Evolutionary conservation across 2,113 vertebrate species (phyloP).

Genomic region (Labeo catla): DNA sequence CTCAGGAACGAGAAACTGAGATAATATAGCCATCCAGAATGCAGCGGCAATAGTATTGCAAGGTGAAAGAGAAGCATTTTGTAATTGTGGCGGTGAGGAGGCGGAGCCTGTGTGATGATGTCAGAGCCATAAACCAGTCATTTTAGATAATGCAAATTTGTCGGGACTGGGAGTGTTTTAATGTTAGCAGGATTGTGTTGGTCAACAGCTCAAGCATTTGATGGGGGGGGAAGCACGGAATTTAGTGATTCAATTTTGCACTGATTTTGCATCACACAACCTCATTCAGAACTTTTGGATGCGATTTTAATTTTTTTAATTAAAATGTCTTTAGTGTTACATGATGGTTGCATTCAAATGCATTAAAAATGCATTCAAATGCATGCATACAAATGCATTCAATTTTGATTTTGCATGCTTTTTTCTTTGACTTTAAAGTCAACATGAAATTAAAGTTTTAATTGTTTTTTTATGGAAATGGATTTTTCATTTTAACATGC

Average conservation of each 20-base stretch:
- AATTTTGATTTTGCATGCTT: neutral
- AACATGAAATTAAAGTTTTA: neutral
- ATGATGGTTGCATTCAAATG: too few relatives aligned
- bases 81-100: conserved; percentile 1
- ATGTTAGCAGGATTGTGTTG: neutral
- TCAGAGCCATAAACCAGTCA: neutral
- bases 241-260: neutral
- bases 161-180: neutral
- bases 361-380: too few relatives aligned
- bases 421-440: neutral
- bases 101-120: neutral
- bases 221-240: neutral
- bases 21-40: conserved; percentile 20
- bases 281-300: neutral
- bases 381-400: too few relatives aligned
- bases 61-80: neutral
- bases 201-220: neutral
- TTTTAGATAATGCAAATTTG: neutral
- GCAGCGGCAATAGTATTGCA: conserved; percentile 3
- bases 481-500: too few relatives aligned
- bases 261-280: neutral
- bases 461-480: neutral
- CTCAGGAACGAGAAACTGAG: conserved; percentile 34
- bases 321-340: too few relatives aligned
- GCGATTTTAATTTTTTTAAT: neutral